These are phyloP conservation scores for Alentia gelatinosa DNA, from an alignment of 2,888 invertebrate genomes.

Conservation along the genomic window DNA sequence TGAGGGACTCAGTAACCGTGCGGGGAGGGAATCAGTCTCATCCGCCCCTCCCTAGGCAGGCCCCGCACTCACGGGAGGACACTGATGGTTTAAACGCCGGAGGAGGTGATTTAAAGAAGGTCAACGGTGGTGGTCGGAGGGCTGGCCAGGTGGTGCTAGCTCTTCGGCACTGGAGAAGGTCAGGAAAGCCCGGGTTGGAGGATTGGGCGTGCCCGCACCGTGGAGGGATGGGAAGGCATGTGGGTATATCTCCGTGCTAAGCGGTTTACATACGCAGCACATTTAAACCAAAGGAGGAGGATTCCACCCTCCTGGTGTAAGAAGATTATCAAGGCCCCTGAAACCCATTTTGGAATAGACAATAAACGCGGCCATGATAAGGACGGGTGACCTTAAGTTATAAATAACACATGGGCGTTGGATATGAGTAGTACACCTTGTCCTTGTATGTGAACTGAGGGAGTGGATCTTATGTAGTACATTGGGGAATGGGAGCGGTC, in stretches of 20 bases:
- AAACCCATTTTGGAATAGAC: neutral
- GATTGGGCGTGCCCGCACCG: no score
- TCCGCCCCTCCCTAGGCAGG: neutral
- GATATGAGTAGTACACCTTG: no score
- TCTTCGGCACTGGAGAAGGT: neutral
- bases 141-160: neutral
- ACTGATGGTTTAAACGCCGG: neutral
- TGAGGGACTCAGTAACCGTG: neutral
- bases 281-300: neutral
- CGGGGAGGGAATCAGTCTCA: neutral
- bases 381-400: no score
- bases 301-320: neutral
- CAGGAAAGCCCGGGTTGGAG: neutral
- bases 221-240: no score
- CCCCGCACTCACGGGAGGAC: neutral
- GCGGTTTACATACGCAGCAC: neutral
- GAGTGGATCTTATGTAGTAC: neutral
- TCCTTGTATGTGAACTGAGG: no score
- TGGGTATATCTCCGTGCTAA: neutral
- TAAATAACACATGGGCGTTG: no score
- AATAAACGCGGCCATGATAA: neutral
- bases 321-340: neutral
- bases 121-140: neutral
- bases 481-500: neutral
- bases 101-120: neutral